These are phyloP conservation scores for Eumacrocentrus americanus DNA, from an alignment of 2,888 invertebrate genomes.

Conservation along the genomic window DNA sequence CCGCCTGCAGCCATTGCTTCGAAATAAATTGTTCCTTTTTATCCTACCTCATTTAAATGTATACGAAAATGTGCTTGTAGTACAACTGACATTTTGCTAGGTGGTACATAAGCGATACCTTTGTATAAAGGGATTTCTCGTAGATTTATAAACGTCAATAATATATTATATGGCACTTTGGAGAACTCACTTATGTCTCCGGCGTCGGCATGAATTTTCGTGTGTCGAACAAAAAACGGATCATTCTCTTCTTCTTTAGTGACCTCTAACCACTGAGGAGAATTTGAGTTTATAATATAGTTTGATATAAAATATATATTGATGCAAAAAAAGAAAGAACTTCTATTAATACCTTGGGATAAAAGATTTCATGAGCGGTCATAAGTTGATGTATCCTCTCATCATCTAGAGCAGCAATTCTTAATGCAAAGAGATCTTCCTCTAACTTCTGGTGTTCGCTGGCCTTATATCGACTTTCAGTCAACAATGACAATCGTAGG, in stretches of 20 bases:
- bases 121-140: not conserved
- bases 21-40: not conserved
- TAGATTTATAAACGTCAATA: not conserved
- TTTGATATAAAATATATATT: not conserved
- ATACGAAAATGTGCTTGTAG: not conserved
- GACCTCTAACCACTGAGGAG: not conserved
- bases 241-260: not conserved
- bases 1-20: no score
- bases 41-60: not conserved
- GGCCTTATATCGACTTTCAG: not conserved
- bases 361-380: not conserved
- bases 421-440: conserved; percentile 7
- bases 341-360: not conserved
- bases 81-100: not conserved
- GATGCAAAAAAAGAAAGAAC: not conserved
- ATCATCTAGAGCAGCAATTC: conserved; percentile 5
- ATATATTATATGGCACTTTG: conserved; percentile 6
- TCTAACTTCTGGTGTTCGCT: not conserved
- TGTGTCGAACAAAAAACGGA: not conserved
- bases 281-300: not conserved
- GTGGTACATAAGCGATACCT: conserved; percentile 7
- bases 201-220: not conserved
- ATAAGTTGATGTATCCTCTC: not conserved
- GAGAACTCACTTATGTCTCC: not conserved
- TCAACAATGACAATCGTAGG: not conserved